Evolutionary conservation across 2,113 vertebrate species (phyloP).

Genomic region (Telmatochromis brichardi): DNA sequence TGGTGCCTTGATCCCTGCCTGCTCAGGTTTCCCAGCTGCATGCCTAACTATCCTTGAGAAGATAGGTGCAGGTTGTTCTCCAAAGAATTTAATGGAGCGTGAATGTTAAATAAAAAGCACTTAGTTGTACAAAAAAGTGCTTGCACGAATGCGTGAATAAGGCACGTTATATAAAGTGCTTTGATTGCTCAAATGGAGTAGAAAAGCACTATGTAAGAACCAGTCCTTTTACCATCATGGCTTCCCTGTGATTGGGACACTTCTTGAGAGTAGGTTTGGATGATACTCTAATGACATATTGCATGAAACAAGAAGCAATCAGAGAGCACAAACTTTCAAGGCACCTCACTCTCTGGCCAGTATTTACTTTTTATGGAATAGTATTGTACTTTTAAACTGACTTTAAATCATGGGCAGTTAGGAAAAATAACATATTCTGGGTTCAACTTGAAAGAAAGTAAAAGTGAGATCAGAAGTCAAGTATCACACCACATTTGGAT

Average conservation of each 20-base stretch:
- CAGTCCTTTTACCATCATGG: neutral
- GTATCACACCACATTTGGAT: neutral
- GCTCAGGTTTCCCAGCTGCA: accelerated
- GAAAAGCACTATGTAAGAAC: neutral
- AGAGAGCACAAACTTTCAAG: neutral
- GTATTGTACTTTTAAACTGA: neutral
- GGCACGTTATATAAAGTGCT: neutral
- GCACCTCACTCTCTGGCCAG: neutral
- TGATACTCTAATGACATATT: neutral
- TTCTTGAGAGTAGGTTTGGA: neutral
- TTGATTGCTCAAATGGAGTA: neutral
- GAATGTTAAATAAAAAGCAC: neutral
- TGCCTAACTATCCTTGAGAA: neutral
- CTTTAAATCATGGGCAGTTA: neutral
- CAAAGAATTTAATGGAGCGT: neutral
- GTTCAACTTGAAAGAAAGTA: neutral
- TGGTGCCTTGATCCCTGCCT: neutral
- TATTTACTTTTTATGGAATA: neutral
- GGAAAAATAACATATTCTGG: neutral
- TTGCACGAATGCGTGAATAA: neutral
- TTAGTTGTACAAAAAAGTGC: neutral
- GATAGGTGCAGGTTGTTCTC: neutral
- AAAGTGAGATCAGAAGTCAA: neutral
- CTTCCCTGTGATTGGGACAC: neutral
- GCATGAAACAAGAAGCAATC: neutral